phyloP scores from a whole-genome alignment of 2,797 vertebrate species.

The Gymnocypris eckloni region DNA sequence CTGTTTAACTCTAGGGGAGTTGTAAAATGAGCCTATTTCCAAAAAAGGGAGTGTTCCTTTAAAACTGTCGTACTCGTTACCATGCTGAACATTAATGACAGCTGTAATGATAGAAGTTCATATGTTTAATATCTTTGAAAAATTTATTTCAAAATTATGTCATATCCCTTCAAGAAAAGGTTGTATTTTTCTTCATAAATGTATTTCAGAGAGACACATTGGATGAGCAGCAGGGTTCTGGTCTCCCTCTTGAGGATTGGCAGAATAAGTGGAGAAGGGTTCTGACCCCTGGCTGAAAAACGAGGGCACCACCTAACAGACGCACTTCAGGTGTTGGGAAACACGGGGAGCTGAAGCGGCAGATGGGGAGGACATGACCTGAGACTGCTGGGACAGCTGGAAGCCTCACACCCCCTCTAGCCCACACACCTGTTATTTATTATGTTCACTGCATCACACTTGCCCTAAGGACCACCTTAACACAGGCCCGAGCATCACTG shows the following conservation, averaged over 20 bases:
- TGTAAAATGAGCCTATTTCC: no score
- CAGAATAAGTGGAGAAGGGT: slow-evolving; percentile 53
- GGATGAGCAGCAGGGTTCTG: slow-evolving; percentile 62
- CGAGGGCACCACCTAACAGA: slow-evolving; percentile 57
- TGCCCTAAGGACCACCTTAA: slow-evolving; percentile 61
- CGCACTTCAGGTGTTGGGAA: slow-evolving; percentile 63
- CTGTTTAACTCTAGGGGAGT: no score
- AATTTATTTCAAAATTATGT: neutral
- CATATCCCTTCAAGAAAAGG: neutral
- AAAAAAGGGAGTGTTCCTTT: no score
- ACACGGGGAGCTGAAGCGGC: slow-evolving; percentile 63
- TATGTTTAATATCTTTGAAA: neutral
- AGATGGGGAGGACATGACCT: slow-evolving; percentile 79
- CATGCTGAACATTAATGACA: neutral
- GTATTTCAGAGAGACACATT: slow-evolving; percentile 64
- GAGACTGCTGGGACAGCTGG: slow-evolving; percentile 82
- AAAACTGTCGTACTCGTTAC: neutral
- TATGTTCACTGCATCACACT: slow-evolving; percentile 82
- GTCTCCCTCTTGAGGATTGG: slow-evolving; percentile 17
- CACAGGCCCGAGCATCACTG: slow-evolving; percentile 40
- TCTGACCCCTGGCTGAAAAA: slow-evolving; percentile 71
- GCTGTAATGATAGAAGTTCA: neutral
- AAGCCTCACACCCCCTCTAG: slow-evolving; percentile 66
- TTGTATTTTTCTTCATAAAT: neutral
- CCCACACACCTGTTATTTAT: slow-evolving; percentile 86